phyloP scores from a whole-genome alignment of 2,113 vertebrate genomes.

The Microcebus tavaratra region DNA sequence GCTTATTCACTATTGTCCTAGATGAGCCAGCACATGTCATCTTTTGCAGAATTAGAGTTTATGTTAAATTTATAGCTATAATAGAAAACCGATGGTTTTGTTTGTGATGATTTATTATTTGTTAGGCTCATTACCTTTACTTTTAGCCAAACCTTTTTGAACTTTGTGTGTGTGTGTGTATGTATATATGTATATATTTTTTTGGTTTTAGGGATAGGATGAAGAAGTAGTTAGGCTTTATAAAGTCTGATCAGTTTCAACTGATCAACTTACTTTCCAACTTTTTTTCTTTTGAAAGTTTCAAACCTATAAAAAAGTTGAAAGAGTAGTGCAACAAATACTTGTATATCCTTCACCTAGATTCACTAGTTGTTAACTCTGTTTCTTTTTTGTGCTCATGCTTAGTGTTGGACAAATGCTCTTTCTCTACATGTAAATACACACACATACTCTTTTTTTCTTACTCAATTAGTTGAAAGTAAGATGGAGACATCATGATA shows the following conservation, averaged over 20 bases:
- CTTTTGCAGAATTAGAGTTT: background rate
- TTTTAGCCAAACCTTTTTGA: background rate
- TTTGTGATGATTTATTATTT: background rate
- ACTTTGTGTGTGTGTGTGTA: background rate
- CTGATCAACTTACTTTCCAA: background rate
- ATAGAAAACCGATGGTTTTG: background rate
- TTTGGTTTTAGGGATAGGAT: background rate
- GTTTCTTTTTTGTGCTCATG: background rate
- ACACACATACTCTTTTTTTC: background rate
- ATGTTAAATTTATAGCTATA: background rate
- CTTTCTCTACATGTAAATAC: background rate
- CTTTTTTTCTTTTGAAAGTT: constrained; percentile 24
- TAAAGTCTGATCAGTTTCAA: background rate
- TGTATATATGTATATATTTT: background rate
- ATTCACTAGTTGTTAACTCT: background rate
- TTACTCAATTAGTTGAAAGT: background rate
- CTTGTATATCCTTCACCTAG: background rate
- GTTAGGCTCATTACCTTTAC: background rate
- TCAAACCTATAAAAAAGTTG: background rate
- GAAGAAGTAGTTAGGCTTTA: background rate
- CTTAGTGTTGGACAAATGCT: background rate
- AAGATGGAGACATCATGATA: background rate
- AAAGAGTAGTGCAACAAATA: background rate
- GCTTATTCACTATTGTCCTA: background rate
- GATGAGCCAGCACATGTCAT: background rate